These are phyloP conservation scores for Heliconius ismenius DNA, from an alignment of 2,888 invertebrate species.

Conservation along the genomic window DNA sequence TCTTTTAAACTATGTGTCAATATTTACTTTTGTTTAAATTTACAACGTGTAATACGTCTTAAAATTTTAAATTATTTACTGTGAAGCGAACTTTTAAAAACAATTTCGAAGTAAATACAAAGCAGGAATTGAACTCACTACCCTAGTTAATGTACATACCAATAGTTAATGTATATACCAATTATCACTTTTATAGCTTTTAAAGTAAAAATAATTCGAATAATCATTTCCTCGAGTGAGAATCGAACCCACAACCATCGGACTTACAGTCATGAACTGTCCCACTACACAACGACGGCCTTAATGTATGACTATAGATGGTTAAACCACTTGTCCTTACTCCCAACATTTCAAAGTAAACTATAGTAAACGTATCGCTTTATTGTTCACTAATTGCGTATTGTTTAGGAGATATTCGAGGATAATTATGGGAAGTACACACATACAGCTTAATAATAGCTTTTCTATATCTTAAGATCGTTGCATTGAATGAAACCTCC, in stretches of 20 bases:
- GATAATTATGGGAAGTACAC: conserved; percentile 24
- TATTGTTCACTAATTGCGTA: conserved; percentile 23
- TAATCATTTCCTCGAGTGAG: background rate
- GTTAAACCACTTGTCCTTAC: background rate
- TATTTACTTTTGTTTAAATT: too few relatives aligned
- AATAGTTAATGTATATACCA: too few relatives aligned
- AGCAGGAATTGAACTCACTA: background rate
- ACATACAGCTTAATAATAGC: conserved; percentile 15
- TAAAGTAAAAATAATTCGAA: too few relatives aligned
- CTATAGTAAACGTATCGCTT: conserved; percentile 18
- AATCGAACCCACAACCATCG: background rate
- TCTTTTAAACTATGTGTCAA: too few relatives aligned
- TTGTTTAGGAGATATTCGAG: conserved; percentile 9
- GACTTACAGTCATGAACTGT: background rate
- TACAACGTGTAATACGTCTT: too few relatives aligned
- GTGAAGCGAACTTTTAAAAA: background rate
- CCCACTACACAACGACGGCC: background rate
- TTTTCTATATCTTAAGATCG: conserved; percentile 26
- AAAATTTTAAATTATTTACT: background rate
- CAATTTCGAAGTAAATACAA: background rate
- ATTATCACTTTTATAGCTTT: too few relatives aligned
- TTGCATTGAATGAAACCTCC: conserved; percentile 18
- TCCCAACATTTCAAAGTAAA: conserved; percentile 12
- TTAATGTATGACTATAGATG: background rate
- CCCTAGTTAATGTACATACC: background rate